A percentile compares a stretch with the other conserved stretches of the same genome.
Conservation (phyloP, 1,140 invertebrate genomes). For the Mizuhopecten yessoensis region DNA sequence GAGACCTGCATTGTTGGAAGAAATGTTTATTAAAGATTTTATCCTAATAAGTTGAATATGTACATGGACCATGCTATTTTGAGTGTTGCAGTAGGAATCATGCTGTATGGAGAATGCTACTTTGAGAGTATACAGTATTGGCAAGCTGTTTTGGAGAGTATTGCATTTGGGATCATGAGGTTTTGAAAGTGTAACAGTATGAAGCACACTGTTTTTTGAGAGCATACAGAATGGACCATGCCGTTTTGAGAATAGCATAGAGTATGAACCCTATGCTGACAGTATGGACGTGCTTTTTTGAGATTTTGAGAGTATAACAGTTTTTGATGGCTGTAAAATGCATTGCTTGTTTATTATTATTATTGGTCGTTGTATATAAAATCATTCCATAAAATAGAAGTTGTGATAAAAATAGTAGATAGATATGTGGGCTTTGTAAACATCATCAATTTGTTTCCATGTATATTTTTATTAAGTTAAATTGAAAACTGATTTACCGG, state of each 20-base stretch:
- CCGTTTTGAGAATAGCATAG: not conserved
- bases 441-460: too few relatives aligned
- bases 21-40: too few relatives aligned
- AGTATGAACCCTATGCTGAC: not conserved
- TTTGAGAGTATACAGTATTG: too few relatives aligned
- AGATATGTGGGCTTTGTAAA: too few relatives aligned
- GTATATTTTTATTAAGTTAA: not conserved
- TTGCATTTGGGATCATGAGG: too few relatives aligned
- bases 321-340: not conserved
- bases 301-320: not conserved
- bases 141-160: too few relatives aligned
- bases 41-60: too few relatives aligned
- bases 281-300: not conserved
- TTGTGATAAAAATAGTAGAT: not conserved
- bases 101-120: too few relatives aligned
- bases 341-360: not conserved
- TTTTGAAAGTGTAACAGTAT: not conserved
- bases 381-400: not conserved
- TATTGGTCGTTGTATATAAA: not conserved
- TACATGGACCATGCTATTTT: too few relatives aligned
- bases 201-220: not conserved
- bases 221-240: not conserved
- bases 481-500: constrained; percentile 8
- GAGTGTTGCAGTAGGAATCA: not conserved
- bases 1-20: too few relatives aligned